phyloP scores from a whole-genome alignment of 2,888 invertebrate species.

The Euphydryas editha region DNA sequence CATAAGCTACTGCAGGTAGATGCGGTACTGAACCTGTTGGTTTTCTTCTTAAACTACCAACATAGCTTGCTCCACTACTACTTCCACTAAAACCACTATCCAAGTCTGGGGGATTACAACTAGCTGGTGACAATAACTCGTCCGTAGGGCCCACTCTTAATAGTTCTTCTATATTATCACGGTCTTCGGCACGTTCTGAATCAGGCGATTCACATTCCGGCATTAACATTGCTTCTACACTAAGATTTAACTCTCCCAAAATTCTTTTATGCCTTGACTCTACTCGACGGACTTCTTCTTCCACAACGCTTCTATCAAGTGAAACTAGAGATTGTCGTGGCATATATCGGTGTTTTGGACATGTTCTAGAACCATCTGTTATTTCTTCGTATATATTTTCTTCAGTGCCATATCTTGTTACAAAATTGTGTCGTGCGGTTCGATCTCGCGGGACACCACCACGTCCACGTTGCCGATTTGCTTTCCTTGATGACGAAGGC shows the following conservation, averaged over 20 bases:
- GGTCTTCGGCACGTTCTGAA: conserved; percentile 85
- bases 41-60: conserved; percentile 86
- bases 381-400: conserved; percentile 94
- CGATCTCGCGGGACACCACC: conserved; percentile 73
- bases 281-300: conserved; percentile 92
- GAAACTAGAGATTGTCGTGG: conserved; percentile 86
- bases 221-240: conserved; percentile 96
- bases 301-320: conserved; percentile 88
- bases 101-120: conserved; percentile 86
- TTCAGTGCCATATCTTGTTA: conserved; percentile 91
- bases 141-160: conserved; percentile 88
- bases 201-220: conserved; percentile 88
- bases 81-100: conserved; percentile 94
- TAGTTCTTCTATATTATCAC: conserved; percentile 86
- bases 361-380: conserved; percentile 84
- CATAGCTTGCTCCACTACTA: conserved; percentile 92
- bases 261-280: conserved; percentile 92
- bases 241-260: conserved; percentile 93
- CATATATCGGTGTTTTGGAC: conserved; percentile 77
- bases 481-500: conserved; percentile 79
- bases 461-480: conserved; percentile 73
- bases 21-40: conserved; percentile 79
- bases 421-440: conserved; percentile 86
- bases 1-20: conserved; percentile 80
- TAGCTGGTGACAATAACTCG: conserved; percentile 88